These are phyloP conservation scores for Ptilorrhoa leucosticta DNA, from an alignment of 2,113 vertebrate species.

Conservation along the genomic window DNA sequence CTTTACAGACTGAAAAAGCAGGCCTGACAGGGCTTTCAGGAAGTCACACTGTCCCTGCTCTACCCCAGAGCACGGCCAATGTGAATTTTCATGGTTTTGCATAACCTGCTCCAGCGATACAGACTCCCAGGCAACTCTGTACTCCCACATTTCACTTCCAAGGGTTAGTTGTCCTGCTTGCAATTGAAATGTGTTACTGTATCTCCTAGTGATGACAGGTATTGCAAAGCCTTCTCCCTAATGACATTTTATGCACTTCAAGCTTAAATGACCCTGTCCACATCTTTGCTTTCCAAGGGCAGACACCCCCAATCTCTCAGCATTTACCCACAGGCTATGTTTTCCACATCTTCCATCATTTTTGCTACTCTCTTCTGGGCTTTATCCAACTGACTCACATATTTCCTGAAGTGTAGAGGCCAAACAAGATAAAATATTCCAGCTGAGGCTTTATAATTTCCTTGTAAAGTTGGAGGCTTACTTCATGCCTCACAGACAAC, in stretches of 20 bases:
- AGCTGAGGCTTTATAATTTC: slow-evolving; percentile 30
- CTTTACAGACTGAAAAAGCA: not conserved
- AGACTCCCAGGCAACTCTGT: not conserved
- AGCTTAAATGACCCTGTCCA: not conserved
- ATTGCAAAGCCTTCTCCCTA: not conserved
- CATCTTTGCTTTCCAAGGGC: not conserved
- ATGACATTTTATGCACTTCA: not conserved
- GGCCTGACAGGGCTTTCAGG: not conserved
- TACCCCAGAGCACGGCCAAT: not conserved
- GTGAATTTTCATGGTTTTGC: not conserved
- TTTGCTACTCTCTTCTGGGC: not conserved
- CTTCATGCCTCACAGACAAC: slow-evolving; percentile 4
- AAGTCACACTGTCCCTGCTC: not conserved
- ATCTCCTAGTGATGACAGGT: not conserved
- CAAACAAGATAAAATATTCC: slow-evolving; percentile 52
- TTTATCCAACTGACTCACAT: slow-evolving; percentile 3
- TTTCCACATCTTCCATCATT: not conserved
- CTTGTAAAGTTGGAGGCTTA: slow-evolving; percentile 17
- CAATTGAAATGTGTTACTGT: not conserved
- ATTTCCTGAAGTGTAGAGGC: not conserved
- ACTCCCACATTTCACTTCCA: not conserved
- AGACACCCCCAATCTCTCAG: not conserved
- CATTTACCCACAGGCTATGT: not conserved
- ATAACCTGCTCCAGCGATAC: not conserved
- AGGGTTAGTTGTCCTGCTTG: not conserved